Percentiles rank a stretch among this genome's conserved stretches.
Evolutionary conservation across 2,888 invertebrate genomes (phyloP).

Genomic region (Drosophila anomalata): DNA sequence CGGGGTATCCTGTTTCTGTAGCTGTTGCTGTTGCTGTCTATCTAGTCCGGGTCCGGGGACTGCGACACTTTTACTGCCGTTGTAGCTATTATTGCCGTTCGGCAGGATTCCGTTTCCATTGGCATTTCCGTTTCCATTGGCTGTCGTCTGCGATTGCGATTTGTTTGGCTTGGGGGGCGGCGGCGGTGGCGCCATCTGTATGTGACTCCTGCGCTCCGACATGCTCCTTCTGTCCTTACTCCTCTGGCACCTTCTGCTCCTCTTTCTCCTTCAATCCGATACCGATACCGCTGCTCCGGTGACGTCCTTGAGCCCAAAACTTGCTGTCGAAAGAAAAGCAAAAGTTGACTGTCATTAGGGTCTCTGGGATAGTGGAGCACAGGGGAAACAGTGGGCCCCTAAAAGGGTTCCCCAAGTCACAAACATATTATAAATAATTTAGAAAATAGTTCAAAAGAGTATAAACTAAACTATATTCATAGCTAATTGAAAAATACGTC

Average conservation of each 20-base stretch:
- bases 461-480: too few species aligned
- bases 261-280: conserved; percentile 37
- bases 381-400: conserved; percentile 1
- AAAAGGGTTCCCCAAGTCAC: too few species aligned
- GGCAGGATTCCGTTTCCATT: conserved; percentile 52
- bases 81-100: conserved; percentile 49
- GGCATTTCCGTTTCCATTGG: conserved; percentile 62
- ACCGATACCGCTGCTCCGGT: conserved; percentile 36
- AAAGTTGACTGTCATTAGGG: conserved; percentile 47
- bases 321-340: conserved; percentile 47
- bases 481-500: too few species aligned
- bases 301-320: conserved; percentile 62
- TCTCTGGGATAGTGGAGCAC: conserved; percentile 5
- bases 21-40: conserved; percentile 52
- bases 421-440: too few species aligned
- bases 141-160: conserved; percentile 63
- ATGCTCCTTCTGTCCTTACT: conserved; percentile 62
- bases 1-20: conserved; percentile 28
- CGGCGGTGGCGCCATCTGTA: conserved; percentile 82
- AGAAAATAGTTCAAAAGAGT: too few species aligned
- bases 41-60: conserved; percentile 51
- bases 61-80: conserved; percentile 71
- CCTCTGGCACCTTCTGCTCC: conserved; percentile 31
- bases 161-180: conserved; percentile 83
- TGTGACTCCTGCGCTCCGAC: conserved; percentile 81